Base-by-base conservation (phyloP, 92 coral and sea anemone genomes). In the Anthopleura xanthogrammica region DNA sequence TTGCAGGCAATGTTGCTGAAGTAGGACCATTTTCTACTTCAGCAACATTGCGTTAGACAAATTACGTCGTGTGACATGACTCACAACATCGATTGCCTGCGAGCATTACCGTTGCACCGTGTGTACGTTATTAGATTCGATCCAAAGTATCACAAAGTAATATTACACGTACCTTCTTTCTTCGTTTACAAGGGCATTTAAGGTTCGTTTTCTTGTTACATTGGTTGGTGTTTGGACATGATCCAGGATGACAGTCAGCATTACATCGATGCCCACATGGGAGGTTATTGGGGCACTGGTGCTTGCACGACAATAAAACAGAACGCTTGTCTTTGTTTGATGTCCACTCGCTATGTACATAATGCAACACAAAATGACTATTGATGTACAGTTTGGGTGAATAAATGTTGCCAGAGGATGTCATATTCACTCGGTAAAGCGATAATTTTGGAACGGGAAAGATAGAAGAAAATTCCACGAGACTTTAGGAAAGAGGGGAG, bases 261-360 rank as follows among this genome's bases (percentile, higher is more conserved):
- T 97, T 80, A 78, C 99, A 96, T 48, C 94, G 94, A 87, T 96
- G 99, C 70, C 99, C 93, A 84, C 99, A 96, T 22, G 82, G 75
- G 17, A 94, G 80, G 80, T 79, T 87, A 87, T 92, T 92, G 39
- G 98, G 99, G 68, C 99, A 96, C 41, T 90, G 95, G 81, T 93
- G 91, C 83, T 96, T 96, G 78, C 99, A 96, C 2, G 99, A 96
- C 85, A 84, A 85, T 41, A 96, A 82, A 74, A 84, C 78, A 60
- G 85, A 93, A 77, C 88, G 82, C 50, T 88, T 77, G 13, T 81
- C 80, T 62, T 89, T 87, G 60, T 96, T 90, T 41, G 97, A 74
- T 77, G 92, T 96, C 89, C 93, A 89, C 58, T 92, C 98, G 54
- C 99, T 96, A 75, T 11, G 71, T 16, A 46, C 23, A 85, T 14